A percentile compares a stretch with the other conserved stretches of the same genome.
Conservation (phyloP, 1,140 invertebrate genomes). For the Sarcophaga bullata region DNA sequence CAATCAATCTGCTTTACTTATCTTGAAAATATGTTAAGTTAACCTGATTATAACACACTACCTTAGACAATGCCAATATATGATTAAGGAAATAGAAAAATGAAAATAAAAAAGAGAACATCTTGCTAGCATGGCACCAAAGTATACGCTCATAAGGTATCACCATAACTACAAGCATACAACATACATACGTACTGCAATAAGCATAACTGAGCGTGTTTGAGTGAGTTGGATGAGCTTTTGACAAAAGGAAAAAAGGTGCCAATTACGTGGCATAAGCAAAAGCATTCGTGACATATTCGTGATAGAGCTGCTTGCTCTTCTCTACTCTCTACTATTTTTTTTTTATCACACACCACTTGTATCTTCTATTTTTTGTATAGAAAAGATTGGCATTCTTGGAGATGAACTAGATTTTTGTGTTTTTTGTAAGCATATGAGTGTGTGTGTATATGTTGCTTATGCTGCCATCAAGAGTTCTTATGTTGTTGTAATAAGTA, state of each 20-base stretch:
- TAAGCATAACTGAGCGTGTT: too few species aligned
- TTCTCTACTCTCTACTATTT: too few species aligned
- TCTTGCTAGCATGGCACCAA: too few species aligned
- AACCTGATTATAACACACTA: too few species aligned
- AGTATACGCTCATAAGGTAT: too few species aligned
- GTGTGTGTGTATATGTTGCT: neutral
- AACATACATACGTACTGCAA: too few species aligned
- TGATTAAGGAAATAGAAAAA: too few species aligned
- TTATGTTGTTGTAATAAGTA: neutral
- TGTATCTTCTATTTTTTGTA: neutral
- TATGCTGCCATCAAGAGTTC: neutral
- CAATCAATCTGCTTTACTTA: too few species aligned
- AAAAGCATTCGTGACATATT: constrained; percentile 17
- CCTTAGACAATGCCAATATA: too few species aligned
- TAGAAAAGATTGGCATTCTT: neutral
- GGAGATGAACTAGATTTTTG: neutral
- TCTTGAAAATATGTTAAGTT: too few species aligned
- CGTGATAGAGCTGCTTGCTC: neutral
- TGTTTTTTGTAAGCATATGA: neutral
- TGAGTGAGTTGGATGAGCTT: neutral
- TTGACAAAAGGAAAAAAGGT: neutral
- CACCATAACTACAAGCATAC: too few species aligned
- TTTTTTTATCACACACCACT: neutral
- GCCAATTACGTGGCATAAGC: constrained; percentile 16
- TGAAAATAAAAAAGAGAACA: too few species aligned